phyloP scores from a whole-genome alignment of 1,140 invertebrate species.

The Anagrus nilaparvatae region DNA sequence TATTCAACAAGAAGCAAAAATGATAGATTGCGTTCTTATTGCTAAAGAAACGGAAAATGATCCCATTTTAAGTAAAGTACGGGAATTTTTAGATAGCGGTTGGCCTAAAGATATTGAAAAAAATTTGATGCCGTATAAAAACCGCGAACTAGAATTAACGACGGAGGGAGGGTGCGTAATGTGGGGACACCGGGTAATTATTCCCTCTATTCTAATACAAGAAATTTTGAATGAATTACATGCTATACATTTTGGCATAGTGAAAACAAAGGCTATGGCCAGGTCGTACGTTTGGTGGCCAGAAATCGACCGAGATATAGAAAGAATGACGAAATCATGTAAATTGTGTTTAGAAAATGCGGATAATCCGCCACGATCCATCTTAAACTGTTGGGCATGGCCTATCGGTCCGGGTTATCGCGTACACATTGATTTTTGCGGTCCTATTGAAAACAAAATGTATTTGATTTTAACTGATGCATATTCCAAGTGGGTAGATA shows the following conservation, averaged over 20 bases:
- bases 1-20: too few species aligned
- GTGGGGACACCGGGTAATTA: conserved; percentile 25
- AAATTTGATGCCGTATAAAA: too few species aligned
- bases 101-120: too few species aligned
- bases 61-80: too few species aligned
- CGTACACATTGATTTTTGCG: conserved; percentile 28
- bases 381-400: conserved; percentile 25
- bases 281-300: conserved; percentile 38
- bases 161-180: conserved; percentile 18
- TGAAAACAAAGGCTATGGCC: conserved; percentile 35
- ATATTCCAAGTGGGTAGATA: conserved; percentile 24
- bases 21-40: too few species aligned
- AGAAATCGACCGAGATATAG: conserved; percentile 33
- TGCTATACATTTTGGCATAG: conserved; percentile 33
- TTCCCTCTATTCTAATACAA: conserved; percentile 24
- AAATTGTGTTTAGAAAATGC: conserved; percentile 20
- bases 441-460: conserved; percentile 15
- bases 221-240: conserved; percentile 27
- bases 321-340: conserved; percentile 19
- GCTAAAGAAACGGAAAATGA: too few species aligned
- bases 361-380: conserved; percentile 19
- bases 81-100: too few species aligned
- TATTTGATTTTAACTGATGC: conserved; percentile 25
- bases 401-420: conserved; percentile 33
- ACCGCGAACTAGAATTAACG: background rate